Evolutionary conservation across 2,113 vertebrate genomes (phyloP).

Genomic region (Barbus barbus): DNA sequence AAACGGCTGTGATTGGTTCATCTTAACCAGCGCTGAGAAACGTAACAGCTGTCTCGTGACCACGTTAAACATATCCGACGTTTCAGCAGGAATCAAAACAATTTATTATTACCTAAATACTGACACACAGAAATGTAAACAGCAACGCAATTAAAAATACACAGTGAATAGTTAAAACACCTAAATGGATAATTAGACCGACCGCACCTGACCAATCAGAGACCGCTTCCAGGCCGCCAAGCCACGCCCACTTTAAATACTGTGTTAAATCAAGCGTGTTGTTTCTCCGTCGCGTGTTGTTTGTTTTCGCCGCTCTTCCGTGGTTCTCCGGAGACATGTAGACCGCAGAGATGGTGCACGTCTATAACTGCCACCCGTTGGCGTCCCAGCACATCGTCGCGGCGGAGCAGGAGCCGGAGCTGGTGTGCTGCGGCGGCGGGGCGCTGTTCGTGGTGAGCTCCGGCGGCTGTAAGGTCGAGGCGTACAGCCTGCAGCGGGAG

Average conservation of each 20-base stretch:
- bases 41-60: neutral
- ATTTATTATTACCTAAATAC: neutral
- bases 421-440: constrained; percentile 85
- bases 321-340: neutral
- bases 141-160: neutral
- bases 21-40: neutral
- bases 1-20: neutral
- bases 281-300: neutral
- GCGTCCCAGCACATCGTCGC: constrained; percentile 90
- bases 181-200: neutral
- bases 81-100: neutral
- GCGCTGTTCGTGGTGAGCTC: constrained; percentile 83
- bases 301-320: neutral
- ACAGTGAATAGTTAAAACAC: neutral
- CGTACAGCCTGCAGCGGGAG: constrained; percentile 75
- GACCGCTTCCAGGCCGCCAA: neutral
- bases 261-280: neutral
- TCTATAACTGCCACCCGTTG: constrained; percentile 94
- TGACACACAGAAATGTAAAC: constrained; percentile 45
- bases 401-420: constrained; percentile 81
- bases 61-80: too few species aligned
- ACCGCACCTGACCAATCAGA: neutral
- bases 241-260: neutral
- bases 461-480: constrained; percentile 88
- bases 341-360: constrained; percentile 83